Percentiles rank a stretch among this genome's conserved stretches.
These are phyloP conservation scores for Gallinago jamesoni DNA, from an alignment of 2,113 vertebrate species.

Conservation along the genomic window DNA sequence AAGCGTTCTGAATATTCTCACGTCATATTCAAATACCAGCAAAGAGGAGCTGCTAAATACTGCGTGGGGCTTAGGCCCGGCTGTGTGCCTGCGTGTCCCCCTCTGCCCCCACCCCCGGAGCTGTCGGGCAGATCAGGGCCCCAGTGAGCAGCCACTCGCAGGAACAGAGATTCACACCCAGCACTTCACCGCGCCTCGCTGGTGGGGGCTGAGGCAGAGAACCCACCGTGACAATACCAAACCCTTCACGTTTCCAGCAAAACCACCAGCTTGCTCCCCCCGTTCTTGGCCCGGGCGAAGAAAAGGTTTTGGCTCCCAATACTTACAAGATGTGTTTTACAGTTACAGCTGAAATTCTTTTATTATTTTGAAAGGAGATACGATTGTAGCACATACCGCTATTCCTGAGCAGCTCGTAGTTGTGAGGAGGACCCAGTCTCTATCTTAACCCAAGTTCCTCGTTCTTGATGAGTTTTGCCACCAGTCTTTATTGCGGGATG, in stretches of 20 bases:
- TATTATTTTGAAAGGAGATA: not conserved
- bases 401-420: not conserved
- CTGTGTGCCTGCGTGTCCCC: not conserved
- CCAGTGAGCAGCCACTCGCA: not conserved
- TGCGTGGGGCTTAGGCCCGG: not conserved
- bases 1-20: not conserved
- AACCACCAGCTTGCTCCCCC: not conserved
- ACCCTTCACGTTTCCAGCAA: not conserved
- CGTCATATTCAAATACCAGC: not conserved
- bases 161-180: not conserved
- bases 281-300: not conserved
- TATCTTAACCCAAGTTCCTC: not conserved
- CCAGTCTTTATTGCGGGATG: not conserved
- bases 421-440: not conserved
- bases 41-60: not conserved
- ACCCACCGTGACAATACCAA: not conserved
- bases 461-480: not conserved
- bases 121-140: not conserved
- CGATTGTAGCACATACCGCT: accelerated
- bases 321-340: not conserved
- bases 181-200: not conserved
- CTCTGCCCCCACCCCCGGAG: not conserved
- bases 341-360: not conserved
- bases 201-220: not conserved
- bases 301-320: not conserved